Evolutionary conservation across 2,113 vertebrate genomes (phyloP).

Genomic region (Beaufortia kweichowensis): DNA sequence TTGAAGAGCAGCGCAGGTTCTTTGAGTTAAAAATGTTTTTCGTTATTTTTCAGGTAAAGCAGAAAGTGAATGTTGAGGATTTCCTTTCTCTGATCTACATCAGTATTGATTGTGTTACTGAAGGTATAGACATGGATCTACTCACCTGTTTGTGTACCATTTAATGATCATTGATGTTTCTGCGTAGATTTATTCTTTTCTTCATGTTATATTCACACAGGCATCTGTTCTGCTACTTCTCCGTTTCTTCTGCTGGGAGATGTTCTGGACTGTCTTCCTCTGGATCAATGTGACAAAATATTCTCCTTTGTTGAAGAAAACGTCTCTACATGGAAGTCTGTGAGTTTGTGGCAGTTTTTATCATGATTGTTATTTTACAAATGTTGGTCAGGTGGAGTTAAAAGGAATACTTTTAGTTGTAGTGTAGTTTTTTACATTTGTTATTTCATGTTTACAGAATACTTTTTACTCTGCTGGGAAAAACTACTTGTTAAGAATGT

Average conservation of each 20-base stretch:
- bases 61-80: slow-evolving; percentile 83
- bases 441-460: slow-evolving; percentile 75
- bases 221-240: slow-evolving; percentile 93
- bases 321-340: slow-evolving; percentile 97
- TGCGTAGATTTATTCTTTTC: neutral
- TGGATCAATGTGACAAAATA: slow-evolving; percentile 95
- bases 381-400: neutral
- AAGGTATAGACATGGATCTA: slow-evolving; percentile 72
- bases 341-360: slow-evolving; percentile 63
- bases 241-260: slow-evolving; percentile 94
- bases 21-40: neutral
- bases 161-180: neutral
- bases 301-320: slow-evolving; percentile 98
- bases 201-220: slow-evolving; percentile 63
- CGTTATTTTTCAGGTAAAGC: slow-evolving; percentile 76
- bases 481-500: slow-evolving; percentile 98
- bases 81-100: slow-evolving; percentile 92
- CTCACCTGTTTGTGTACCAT: neutral
- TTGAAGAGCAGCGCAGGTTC: neutral
- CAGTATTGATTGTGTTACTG: slow-evolving; percentile 91
- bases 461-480: slow-evolving; percentile 97
- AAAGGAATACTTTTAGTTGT: no score
- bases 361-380: neutral
- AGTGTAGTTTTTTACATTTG: neutral
- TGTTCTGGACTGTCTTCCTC: slow-evolving; percentile 93